Evolutionary conservation across 2,888 invertebrate species (phyloP), one percentile per base, ranked within the genome.

Genomic region (Gryllus longicercus): DNA sequence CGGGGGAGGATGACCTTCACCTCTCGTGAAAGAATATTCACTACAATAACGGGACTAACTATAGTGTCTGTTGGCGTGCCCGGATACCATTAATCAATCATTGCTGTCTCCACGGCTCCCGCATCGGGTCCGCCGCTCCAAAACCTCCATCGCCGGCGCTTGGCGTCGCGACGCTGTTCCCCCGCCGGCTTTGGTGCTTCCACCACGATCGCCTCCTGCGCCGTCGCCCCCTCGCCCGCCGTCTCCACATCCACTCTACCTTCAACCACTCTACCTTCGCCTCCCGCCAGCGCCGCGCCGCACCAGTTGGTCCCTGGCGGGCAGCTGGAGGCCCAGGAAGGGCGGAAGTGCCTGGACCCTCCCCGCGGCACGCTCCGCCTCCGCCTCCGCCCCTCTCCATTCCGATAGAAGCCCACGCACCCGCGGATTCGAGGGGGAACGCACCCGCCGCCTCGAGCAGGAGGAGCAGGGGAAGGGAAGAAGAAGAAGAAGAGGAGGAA

Each of bases 341-440:
- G 63, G 16, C 63, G 63, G 63, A 63, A 63, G 63, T 63, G 63
- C 63, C n/a, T 63, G 63, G 63, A 63, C 63, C 63, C 63, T 63
- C 63, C 63, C 14, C 14, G 63, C 14, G n/a, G 16, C 63, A 18
- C 63, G 63, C 63, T 14, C 63, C 63, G 63, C 63, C 63, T 11
- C 63, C 63, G 18, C 12, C 63, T 63, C 63, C 63, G n/a, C 14
- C 63, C n/a, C 63, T 63, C n/a, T 63, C 63, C 63, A 63, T n/a
- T 63, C 63, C 16, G 63, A n/a, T 18, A 14, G 63, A 63, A 63
- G n/a, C 14, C 63, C 8, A 14, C 14, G 16, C n/a, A 14, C 63
- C n/a, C 63, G 63, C 63, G 63, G 63, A 63, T 63, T 11, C n/a
- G 38, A 38, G 38, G 38, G 38, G 38, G 38, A 38, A 1, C 38